These are phyloP conservation scores for Epicauta chinensis DNA, from an alignment of 1,140 invertebrate genomes.

Conservation along the genomic window DNA sequence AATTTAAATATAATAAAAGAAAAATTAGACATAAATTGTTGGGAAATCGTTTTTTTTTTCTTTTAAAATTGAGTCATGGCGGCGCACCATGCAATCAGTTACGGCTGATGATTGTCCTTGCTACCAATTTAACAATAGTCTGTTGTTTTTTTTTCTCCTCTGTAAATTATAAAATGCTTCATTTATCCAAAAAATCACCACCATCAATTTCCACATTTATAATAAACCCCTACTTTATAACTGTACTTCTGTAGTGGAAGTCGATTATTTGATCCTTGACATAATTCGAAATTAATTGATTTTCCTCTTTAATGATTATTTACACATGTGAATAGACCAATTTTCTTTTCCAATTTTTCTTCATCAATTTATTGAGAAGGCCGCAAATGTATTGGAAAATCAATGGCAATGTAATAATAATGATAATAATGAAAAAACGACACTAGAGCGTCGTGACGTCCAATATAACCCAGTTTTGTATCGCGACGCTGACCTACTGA, in stretches of 20 bases:
- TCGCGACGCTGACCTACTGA: constrained; percentile 24
- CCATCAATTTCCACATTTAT: no score
- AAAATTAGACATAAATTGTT: constrained; percentile 14
- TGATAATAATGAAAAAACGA: not conserved
- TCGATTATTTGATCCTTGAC: no score
- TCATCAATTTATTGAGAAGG: no score
- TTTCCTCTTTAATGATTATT: no score
- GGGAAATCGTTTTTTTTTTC: constrained; percentile 17
- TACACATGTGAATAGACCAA: no score
- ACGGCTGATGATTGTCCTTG: constrained; percentile 23
- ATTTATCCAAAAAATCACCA: no score
- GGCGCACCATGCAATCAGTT: constrained; percentile 17
- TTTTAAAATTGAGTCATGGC: constrained; percentile 20
- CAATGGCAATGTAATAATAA: constrained; percentile 15
- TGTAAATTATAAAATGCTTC: no score
- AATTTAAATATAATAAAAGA: not conserved
- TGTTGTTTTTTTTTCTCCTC: no score
- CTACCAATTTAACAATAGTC: constrained; percentile 12
- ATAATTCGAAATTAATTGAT: no score
- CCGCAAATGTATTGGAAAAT: constrained; percentile 12
- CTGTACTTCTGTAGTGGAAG: no score
- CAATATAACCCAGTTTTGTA: constrained; percentile 11
- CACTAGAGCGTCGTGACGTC: constrained; percentile 25
- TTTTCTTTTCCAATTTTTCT: no score
- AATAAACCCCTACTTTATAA: no score